Evolutionary conservation across 2,113 vertebrate species (phyloP).

Genomic region (Penelope pileata): DNA sequence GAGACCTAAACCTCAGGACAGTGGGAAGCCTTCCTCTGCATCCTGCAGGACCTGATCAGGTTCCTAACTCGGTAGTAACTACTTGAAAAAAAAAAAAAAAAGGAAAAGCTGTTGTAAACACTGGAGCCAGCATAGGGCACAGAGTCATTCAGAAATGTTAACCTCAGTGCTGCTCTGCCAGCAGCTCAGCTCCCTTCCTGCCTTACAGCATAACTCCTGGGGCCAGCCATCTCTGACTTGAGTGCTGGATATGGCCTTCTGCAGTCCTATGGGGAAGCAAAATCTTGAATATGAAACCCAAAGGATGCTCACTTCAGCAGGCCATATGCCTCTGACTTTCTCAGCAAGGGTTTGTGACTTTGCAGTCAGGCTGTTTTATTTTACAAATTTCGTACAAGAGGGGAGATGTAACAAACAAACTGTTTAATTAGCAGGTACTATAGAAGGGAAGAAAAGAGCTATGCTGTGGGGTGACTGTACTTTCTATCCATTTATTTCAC

Average conservation of each 20-base stretch:
- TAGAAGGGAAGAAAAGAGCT: conserved; percentile 6
- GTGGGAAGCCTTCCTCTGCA: not conserved
- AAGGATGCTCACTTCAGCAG: not conserved
- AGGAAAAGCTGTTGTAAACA: not conserved
- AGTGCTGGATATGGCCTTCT: not conserved
- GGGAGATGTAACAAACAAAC: not conserved
- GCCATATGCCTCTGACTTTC: not conserved
- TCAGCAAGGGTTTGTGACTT: not conserved
- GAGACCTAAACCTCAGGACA: not conserved
- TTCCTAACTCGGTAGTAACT: not conserved
- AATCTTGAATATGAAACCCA: not conserved
- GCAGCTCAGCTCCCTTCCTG: not conserved
- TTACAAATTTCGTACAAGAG: not conserved
- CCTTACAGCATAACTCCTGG: not conserved
- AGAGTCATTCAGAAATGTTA: not conserved
- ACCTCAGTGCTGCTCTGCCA: not conserved
- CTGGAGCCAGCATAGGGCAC: not conserved
- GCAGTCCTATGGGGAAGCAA: not conserved
- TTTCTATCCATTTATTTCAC: not conserved
- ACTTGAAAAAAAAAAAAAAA: not conserved
- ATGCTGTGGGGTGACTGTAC: not conserved
- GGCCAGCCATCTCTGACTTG: not conserved
- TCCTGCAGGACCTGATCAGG: not conserved
- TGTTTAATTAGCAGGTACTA: conserved; percentile 14
- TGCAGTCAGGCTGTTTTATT: not conserved